A percentile compares a stretch with the other conserved stretches of the same genome.
These are phyloP conservation scores for Phyllotreta cruciferae DNA, from an alignment of 2,888 invertebrate species.

Conservation along the genomic window DNA sequence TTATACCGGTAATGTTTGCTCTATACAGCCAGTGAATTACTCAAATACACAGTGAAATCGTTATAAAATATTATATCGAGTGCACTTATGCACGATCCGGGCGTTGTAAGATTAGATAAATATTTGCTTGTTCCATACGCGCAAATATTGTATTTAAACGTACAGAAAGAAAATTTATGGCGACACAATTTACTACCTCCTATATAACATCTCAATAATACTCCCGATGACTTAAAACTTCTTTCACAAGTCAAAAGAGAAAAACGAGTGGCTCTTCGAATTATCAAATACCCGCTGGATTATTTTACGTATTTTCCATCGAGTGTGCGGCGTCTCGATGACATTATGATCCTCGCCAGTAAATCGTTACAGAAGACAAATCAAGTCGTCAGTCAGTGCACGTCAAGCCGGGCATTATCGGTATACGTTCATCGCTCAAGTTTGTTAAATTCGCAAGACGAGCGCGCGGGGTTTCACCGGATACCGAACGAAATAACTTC, in stretches of 20 bases:
- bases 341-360: conserved; percentile 7
- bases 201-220: no score
- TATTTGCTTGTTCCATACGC: no score
- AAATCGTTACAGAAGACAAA: conserved; percentile 12
- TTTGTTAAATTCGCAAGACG: conserved; percentile 10
- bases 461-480: background rate
- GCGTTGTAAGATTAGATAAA: no score
- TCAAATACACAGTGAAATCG: conserved; percentile 1
- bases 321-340: background rate
- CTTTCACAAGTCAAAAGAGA: no score
- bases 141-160: no score
- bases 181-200: no score
- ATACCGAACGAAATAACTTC: background rate
- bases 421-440: conserved; percentile 8
- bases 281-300: no score
- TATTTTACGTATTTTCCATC: no score
- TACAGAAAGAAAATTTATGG: no score
- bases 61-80: conserved; percentile 7
- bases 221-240: no score
- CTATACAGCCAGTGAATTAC: background rate
- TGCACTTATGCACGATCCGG: no score
- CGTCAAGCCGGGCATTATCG: conserved; percentile 13
- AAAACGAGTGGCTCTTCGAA: no score
- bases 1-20: background rate
- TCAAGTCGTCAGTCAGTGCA: conserved; percentile 15